These are phyloP conservation scores for Ambastaia sidthimunki DNA, from an alignment of 2,797 vertebrate genomes.

Conservation along the genomic window DNA sequence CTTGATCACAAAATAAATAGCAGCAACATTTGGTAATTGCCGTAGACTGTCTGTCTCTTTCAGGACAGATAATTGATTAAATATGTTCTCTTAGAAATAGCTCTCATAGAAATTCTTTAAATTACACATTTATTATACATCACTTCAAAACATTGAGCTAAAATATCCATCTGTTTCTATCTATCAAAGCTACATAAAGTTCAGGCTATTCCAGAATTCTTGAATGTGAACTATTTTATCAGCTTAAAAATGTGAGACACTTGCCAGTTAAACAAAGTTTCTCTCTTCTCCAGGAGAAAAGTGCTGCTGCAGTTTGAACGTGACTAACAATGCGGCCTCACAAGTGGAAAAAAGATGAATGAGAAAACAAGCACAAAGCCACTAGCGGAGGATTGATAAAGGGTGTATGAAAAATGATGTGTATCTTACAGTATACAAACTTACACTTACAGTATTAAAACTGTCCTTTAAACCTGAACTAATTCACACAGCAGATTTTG, in stretches of 20 bases:
- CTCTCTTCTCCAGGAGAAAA: slow-evolving; percentile 41
- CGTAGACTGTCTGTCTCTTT: slow-evolving; percentile 3
- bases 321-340: slow-evolving; percentile 1
- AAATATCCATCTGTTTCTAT: slow-evolving; percentile 35
- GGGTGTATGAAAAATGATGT: background rate
- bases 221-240: slow-evolving; percentile 53
- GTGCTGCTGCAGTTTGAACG: slow-evolving; percentile 35
- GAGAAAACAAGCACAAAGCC: background rate
- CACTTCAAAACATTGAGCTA: slow-evolving; percentile 9
- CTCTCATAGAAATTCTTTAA: slow-evolving; percentile 33
- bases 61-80: slow-evolving; percentile 2
- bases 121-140: background rate
- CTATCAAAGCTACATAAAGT: background rate
- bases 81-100: background rate
- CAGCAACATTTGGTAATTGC: slow-evolving; percentile 30
- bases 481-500: slow-evolving; percentile 17
- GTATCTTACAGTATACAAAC: too few relatives aligned
- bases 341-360: slow-evolving; percentile 1
- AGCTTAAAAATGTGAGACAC: slow-evolving; percentile 49
- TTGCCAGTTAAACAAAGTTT: slow-evolving; percentile 50
- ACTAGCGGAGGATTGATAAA: background rate
- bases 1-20: slow-evolving; percentile 46
- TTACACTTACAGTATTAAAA: background rate
- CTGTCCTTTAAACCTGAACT: slow-evolving; percentile 33
- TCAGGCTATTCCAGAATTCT: slow-evolving; percentile 45